Conservation (phyloP, 1,140 invertebrate species). For the Stratiolaelaps scimitus region DNA sequence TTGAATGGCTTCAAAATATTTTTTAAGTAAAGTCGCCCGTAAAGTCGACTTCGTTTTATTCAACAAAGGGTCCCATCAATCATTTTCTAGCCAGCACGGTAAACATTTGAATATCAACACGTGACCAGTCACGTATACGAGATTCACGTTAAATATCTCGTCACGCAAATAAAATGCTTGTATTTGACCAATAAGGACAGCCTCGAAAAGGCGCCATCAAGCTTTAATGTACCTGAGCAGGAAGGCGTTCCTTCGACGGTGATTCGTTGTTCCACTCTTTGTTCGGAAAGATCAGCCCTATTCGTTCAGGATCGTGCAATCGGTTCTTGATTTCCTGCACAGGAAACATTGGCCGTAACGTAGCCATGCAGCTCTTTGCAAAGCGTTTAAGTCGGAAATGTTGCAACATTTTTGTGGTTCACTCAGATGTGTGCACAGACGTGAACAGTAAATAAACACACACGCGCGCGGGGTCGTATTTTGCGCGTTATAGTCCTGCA, state of each 20-base stretch:
- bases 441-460: too few relatives aligned
- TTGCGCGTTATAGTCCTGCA: too few relatives aligned
- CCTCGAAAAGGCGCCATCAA: neutral
- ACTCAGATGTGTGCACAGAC: too few relatives aligned
- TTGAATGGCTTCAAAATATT: too few relatives aligned
- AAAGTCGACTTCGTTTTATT: too few relatives aligned
- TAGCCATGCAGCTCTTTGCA: neutral
- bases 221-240: neutral
- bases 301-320: conserved; percentile 1
- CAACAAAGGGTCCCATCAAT: too few relatives aligned
- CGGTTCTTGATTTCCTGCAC: neutral
- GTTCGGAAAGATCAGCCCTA: conserved; percentile 10
- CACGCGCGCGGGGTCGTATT: too few relatives aligned
- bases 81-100: neutral
- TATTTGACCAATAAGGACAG: neutral
- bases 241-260: neutral
- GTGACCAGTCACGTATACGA: neutral
- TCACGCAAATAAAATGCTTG: neutral
- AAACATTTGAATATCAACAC: neutral
- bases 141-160: neutral
- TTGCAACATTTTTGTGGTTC: neutral
- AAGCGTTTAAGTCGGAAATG: conserved; percentile 17
- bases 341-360: neutral
- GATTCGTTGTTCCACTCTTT: conserved; percentile 5
- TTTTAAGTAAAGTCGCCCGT: too few relatives aligned